Conservation (phyloP, 2,888 invertebrate genomes). For the Colostygia pectinataria region DNA sequence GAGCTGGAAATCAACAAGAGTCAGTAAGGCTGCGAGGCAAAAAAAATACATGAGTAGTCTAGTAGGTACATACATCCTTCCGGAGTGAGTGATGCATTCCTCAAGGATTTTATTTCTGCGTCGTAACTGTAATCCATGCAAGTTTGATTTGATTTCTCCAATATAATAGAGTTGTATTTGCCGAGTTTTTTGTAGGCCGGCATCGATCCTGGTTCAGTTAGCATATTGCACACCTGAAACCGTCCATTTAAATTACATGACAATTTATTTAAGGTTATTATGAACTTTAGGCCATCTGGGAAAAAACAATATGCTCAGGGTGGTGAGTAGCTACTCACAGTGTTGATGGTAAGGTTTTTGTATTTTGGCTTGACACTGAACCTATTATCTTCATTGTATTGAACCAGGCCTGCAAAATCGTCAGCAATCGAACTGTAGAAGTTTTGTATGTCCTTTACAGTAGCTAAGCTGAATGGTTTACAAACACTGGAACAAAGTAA, state of each 20-base stretch:
- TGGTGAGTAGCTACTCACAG: too few relatives aligned
- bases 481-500: constrained; percentile 84
- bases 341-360: constrained; percentile 90
- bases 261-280: not conserved
- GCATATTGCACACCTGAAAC: constrained; percentile 87
- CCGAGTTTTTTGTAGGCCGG: constrained; percentile 87
- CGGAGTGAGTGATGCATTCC: constrained; percentile 86
- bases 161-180: constrained; percentile 86
- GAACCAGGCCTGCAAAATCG: constrained; percentile 95
- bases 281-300: too few relatives aligned
- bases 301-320: too few relatives aligned
- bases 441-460: constrained; percentile 88
- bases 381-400: constrained; percentile 97
- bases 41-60: too few relatives aligned
- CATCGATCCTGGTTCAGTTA: constrained; percentile 84
- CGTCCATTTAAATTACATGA: too few relatives aligned
- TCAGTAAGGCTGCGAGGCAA: too few relatives aligned
- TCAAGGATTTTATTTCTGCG: constrained; percentile 87
- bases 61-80: constrained; percentile 83
- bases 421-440: constrained; percentile 92
- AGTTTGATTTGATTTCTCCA: constrained; percentile 85
- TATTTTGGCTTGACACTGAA: constrained; percentile 82
- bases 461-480: constrained; percentile 85
- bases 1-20: constrained; percentile 66
- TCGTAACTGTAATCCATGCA: constrained; percentile 93